phyloP scores from a whole-genome alignment of 2,113 vertebrate species.

The Eidolon helvum region DNA sequence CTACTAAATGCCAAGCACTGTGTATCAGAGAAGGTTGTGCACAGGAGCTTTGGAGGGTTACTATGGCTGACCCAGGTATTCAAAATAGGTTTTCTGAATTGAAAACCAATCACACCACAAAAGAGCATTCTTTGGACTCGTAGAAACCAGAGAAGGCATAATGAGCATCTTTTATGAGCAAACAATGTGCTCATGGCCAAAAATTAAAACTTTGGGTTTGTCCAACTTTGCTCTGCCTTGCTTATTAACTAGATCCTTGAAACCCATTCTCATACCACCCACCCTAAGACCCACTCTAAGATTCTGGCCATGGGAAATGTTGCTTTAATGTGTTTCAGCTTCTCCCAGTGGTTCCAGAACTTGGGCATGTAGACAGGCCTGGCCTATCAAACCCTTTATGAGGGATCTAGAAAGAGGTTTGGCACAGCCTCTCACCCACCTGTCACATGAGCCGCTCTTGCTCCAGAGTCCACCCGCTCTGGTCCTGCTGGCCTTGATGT shows the following conservation, averaged over 20 bases:
- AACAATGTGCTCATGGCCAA: neutral
- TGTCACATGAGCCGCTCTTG: neutral
- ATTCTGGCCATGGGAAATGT: neutral
- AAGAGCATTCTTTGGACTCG: neutral
- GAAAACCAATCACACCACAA: neutral
- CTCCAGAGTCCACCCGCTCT: neutral
- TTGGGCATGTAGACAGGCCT: neutral
- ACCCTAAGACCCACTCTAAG: neutral
- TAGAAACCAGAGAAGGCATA: neutral
- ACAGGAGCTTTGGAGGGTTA: neutral
- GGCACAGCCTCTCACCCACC: neutral
- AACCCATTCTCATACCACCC: neutral
- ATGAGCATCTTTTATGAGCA: neutral
- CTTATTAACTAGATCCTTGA: neutral
- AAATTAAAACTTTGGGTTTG: neutral
- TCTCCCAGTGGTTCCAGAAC: neutral
- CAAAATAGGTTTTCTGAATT: conserved; percentile 6
- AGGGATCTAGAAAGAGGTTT: neutral
- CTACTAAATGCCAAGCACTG: neutral
- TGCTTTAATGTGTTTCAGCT: neutral
- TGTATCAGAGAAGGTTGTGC: neutral
- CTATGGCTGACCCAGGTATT: neutral
- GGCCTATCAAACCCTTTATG: neutral
- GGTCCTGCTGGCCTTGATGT: neutral
- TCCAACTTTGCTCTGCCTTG: neutral